phyloP scores from a whole-genome alignment of 1,140 invertebrate genomes.

The Meloidogyne exigua region DNA sequence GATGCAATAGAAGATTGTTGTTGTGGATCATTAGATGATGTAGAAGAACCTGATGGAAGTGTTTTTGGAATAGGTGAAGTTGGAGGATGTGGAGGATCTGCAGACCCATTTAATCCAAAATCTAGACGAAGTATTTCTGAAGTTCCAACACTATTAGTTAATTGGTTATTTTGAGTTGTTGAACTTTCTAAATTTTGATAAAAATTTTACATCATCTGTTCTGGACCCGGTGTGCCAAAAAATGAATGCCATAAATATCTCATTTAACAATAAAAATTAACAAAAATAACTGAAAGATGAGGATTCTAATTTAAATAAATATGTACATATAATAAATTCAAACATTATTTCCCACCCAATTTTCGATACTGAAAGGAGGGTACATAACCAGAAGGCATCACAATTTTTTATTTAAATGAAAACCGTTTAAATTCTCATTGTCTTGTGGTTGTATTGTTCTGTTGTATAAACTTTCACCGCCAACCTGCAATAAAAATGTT shows the following conservation, averaged over 20 bases:
- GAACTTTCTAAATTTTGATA: neutral
- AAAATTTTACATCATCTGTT: too few species aligned
- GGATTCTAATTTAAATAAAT: too few species aligned
- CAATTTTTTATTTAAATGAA: neutral
- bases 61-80: neutral
- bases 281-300: too few species aligned
- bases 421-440: neutral
- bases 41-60: neutral
- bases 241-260: too few species aligned
- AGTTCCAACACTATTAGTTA: neutral
- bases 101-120: neutral
- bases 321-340: too few species aligned
- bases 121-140: neutral
- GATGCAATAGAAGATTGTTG: neutral
- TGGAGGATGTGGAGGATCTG: neutral
- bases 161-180: neutral
- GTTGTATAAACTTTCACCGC: neutral
- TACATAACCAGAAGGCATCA: too few species aligned
- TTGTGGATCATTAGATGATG: neutral
- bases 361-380: too few species aligned
- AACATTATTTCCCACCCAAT: too few species aligned
- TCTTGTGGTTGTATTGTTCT: neutral
- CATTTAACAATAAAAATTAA: too few species aligned
- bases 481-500: neutral
- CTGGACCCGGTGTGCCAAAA: too few species aligned